phyloP scores from a whole-genome alignment of 2,797 vertebrate genomes.

The Danionella dracula region DNA sequence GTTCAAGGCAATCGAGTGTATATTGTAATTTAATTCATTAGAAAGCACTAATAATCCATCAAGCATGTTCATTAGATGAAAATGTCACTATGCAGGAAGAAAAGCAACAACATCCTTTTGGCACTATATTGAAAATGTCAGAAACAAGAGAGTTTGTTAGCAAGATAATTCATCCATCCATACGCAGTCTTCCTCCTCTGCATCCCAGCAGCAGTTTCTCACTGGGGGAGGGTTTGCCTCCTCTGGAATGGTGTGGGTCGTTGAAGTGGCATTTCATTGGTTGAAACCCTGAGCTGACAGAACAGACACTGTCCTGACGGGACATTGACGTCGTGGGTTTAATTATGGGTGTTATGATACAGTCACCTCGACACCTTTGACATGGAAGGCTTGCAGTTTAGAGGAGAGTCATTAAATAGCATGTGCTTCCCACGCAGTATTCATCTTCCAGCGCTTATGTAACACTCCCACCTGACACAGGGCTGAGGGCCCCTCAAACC shows the following conservation, averaged over 20 bases:
- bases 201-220: neutral
- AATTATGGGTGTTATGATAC: conserved; percentile 34
- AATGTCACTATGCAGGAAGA: neutral
- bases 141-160: conserved; percentile 10
- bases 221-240: conserved; percentile 1
- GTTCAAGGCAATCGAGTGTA: neutral
- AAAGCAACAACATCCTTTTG: conserved; percentile 3
- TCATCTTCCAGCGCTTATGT: conserved; percentile 32
- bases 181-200: neutral
- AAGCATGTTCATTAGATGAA: neutral
- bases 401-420: conserved; percentile 26
- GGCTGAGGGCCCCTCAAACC: conserved; percentile 10
- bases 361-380: conserved; percentile 5
- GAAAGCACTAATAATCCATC: neutral
- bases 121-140: neutral
- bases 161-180: conserved; percentile 4
- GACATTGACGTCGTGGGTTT: conserved; percentile 23
- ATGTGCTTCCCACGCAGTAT: conserved; percentile 22
- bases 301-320: neutral
- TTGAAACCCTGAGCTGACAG: conserved; percentile 17
- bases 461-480: conserved; percentile 37
- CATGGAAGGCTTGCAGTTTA: neutral
- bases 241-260: conserved; percentile 14
- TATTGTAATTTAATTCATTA: neutral
- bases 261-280: neutral